phyloP scores from a whole-genome alignment of 2,888 invertebrate genomes.

The Iphiclides podalirius region DNA sequence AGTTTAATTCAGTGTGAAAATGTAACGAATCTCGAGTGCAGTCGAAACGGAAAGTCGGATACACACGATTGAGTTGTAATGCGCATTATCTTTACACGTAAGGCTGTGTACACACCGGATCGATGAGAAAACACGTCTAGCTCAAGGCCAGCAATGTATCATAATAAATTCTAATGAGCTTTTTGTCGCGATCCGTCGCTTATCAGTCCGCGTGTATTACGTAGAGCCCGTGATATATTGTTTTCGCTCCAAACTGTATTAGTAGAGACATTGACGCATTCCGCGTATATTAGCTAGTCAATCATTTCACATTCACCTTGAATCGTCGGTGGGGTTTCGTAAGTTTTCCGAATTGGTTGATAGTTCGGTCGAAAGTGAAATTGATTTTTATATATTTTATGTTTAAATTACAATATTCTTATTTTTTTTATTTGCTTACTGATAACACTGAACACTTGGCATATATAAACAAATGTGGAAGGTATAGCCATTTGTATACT shows the following conservation, averaged over 20 bases:
- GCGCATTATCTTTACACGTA: conserved; percentile 1
- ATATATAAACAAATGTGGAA: too few relatives aligned
- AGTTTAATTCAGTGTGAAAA: conserved; percentile 5
- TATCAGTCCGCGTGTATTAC: conserved; percentile 1
- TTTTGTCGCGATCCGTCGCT: not conserved
- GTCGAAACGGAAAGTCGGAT: conserved; percentile 1
- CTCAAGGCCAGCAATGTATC: conserved; percentile 1
- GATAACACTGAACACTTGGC: too few relatives aligned
- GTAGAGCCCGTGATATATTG: not conserved
- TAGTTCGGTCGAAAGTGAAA: not conserved
- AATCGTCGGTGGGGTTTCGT: not conserved
- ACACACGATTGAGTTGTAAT: conserved; percentile 12
- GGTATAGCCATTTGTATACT: too few relatives aligned
- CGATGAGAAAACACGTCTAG: not conserved
- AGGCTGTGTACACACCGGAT: conserved; percentile 10
- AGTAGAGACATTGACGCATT: conserved; percentile 4
- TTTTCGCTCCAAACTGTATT: not conserved
- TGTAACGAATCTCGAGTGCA: conserved; percentile 3
- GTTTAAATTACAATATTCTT: not conserved
- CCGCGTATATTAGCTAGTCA: not conserved
- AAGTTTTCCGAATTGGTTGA: not conserved
- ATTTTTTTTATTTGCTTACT: not conserved
- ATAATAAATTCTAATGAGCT: conserved; percentile 1
- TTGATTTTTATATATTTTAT: not conserved
- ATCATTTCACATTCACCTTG: conserved; percentile 4